Conservation (phyloP, 2,888 invertebrate species). For the Strigamia maritima region DNA sequence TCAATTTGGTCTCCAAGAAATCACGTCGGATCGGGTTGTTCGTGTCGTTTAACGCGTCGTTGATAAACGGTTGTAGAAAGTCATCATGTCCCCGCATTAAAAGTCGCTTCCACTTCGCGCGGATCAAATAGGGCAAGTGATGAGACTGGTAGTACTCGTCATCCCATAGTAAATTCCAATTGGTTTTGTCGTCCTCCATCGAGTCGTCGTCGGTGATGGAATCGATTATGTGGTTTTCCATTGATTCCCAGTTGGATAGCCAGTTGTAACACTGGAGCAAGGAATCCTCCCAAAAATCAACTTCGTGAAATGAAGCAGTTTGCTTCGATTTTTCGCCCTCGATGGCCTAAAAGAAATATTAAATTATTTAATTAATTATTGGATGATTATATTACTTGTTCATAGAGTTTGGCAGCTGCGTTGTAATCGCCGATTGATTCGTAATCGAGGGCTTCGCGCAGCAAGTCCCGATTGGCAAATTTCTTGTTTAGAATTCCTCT, state of each 20-base stretch:
- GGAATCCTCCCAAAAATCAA: conserved; percentile 14
- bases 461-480: background rate
- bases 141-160: background rate
- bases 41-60: background rate
- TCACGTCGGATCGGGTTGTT: background rate
- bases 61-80: background rate
- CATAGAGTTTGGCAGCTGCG: background rate
- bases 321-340: background rate
- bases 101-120: background rate
- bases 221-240: background rate
- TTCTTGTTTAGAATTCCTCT: background rate
- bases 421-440: background rate
- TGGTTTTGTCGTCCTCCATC: background rate
- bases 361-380: background rate
- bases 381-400: background rate
- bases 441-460: background rate
- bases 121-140: conserved; percentile 6
- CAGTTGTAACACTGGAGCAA: background rate
- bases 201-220: background rate
- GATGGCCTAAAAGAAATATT: background rate
- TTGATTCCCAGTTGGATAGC: background rate
- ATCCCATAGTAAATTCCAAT: background rate
- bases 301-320: background rate
- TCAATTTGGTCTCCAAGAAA: background rate
- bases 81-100: background rate